Conservation (phyloP, 1,140 invertebrate genomes). For the Latrodectus geometricus region DNA sequence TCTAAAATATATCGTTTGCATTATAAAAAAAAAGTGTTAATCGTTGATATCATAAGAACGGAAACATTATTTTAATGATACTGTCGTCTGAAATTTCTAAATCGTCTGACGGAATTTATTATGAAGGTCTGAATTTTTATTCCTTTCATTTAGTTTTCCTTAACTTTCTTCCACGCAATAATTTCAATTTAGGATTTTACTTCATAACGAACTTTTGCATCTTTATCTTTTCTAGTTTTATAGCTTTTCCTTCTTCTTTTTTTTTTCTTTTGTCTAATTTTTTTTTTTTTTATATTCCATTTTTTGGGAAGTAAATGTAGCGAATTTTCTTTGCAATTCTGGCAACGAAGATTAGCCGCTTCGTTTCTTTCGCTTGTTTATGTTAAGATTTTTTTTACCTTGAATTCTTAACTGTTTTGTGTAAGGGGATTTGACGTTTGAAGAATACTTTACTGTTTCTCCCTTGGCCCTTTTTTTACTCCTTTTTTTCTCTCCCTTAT, state of each 20-base stretch:
- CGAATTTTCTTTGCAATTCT: not conserved
- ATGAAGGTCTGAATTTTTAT: not conserved
- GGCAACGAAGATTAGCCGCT: not conserved
- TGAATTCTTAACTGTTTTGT: not conserved
- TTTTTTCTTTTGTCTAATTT: not conserved
- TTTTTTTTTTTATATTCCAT: not conserved
- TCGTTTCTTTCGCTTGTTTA: not conserved
- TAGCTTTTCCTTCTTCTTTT: not conserved
- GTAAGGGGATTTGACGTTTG: no score
- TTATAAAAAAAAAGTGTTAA: not conserved
- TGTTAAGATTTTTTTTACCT: not conserved
- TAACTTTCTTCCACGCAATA: not conserved
- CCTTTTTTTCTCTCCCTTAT: not conserved
- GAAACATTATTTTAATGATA: not conserved
- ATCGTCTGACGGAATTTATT: not conserved
- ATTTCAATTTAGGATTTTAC: not conserved
- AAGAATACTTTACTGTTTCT: not conserved
- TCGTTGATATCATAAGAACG: not conserved
- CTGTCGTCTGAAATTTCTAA: not conserved
- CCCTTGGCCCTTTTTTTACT: not conserved
- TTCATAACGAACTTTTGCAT: not conserved
- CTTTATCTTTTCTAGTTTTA: not conserved
- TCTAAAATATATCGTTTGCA: not conserved
- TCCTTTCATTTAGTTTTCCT: not conserved
- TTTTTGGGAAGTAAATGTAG: not conserved